phyloP scores from a whole-genome alignment of 2,797 vertebrate species.

The Valencia hispanica region DNA sequence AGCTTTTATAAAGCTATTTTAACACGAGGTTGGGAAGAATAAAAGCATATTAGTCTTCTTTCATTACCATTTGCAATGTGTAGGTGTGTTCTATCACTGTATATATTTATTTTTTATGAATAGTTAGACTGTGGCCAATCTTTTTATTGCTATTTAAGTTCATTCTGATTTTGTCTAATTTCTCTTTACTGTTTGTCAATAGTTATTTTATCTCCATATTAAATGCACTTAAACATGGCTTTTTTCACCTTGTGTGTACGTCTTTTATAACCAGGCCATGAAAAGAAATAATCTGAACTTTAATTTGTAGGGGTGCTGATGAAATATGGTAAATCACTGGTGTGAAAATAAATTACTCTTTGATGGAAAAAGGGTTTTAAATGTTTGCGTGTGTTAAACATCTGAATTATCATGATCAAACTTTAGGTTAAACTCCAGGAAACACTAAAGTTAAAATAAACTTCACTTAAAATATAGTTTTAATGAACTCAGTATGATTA shows the following conservation, averaged over 20 bases:
- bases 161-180: constrained; percentile 28
- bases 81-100: constrained; percentile 36
- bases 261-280: constrained; percentile 6
- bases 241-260: neutral
- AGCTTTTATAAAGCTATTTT: constrained; percentile 83
- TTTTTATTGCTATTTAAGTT: constrained; percentile 71
- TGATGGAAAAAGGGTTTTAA: neutral
- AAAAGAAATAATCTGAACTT: neutral
- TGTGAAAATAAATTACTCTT: neutral
- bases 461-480: neutral
- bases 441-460: neutral
- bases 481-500: too few relatives aligned
- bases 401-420: neutral
- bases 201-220: constrained; percentile 58
- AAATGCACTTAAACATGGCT: constrained; percentile 68
- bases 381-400: neutral
- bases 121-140: constrained; percentile 37
- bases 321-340: neutral
- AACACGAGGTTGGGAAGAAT: constrained; percentile 33
- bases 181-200: constrained; percentile 25
- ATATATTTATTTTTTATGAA: constrained; percentile 73
- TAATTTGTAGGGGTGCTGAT: neutral
- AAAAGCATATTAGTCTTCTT: constrained; percentile 31
- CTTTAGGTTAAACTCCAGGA: neutral
- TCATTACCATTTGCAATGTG: constrained; percentile 31